Evolutionary conservation across 2,113 vertebrate genomes (phyloP).

Genomic region (Saccopteryx bilineata): DNA sequence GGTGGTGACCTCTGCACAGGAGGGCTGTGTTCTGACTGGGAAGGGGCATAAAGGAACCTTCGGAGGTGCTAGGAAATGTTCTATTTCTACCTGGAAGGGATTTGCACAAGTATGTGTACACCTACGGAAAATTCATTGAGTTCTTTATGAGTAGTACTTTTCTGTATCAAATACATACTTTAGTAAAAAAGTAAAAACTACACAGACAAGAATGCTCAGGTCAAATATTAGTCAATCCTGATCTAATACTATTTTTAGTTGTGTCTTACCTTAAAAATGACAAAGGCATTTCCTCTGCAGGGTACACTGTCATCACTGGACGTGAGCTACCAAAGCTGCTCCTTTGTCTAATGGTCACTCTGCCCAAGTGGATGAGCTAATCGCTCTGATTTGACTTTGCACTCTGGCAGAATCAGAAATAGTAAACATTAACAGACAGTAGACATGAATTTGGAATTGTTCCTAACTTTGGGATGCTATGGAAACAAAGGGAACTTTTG

Average conservation of each 20-base stretch:
- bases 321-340: background rate
- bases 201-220: background rate
- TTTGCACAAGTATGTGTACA: background rate
- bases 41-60: background rate
- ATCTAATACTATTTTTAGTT: background rate
- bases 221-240: conserved; percentile 26
- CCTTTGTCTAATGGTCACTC: background rate
- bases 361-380: background rate
- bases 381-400: background rate
- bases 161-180: background rate
- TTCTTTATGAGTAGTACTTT: background rate
- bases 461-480: background rate
- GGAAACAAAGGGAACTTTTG: background rate
- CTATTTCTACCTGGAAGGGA: background rate
- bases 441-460: conserved; percentile 18
- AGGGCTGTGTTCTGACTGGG: background rate
- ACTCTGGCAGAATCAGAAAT: background rate
- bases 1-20: background rate
- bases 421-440: background rate
- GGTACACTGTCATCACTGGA: background rate
- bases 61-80: background rate
- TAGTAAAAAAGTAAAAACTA: conserved; percentile 10
- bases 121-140: background rate
- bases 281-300: background rate
- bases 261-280: conserved; percentile 10